Evolutionary conservation across 2,888 invertebrate species (phyloP), one percentile per base, ranked within the genome.

Genomic region (Alloscopus bannaensis): DNA sequence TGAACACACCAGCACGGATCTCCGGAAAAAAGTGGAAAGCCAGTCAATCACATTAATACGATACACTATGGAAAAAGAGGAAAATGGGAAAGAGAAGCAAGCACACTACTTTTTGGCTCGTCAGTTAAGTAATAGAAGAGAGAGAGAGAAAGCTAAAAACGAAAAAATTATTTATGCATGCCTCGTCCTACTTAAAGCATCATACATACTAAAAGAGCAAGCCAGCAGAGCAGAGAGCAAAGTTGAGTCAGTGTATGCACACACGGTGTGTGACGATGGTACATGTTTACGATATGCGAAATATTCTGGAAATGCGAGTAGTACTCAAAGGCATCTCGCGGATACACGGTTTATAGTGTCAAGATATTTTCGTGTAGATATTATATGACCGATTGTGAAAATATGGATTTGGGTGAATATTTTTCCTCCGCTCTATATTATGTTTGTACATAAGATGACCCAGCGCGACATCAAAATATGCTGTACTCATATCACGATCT

Each of bases 151-250:
- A 65, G 36, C 24, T 45, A 22, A 66, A 66, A 40, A 57, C n/a
- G 26, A 40, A 16, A 65, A 78, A 78, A 78, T 78, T 78, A 78
- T 78, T 78, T 78, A 78, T 78, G 77, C 77, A 78, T 78, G 77
- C 70, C 65, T 64, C 57, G 77, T 78, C 77, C 70, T 78, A 78
- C 77, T 70, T 78, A 59, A 68, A 76, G n/a, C 73, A 57, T 65
- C 73, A 73, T 65, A 66, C 50, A 62, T 50, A 47, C 57, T 26
- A 42, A 64, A 70, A 59, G 22, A n/a, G 26, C 40, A 68, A 68
- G 55, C 57, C 68, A 55, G n/a, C n/a, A n/a, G n/a, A n/a, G n/a
- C n/a, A n/a, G n/a, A n/a, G n/a, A n/a, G n/a, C n/a, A n/a, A n/a
- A n/a, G n/a, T n/a, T n/a, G n/a, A n/a, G n/a, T n/a, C n/a, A n/a